Conservation (phyloP, 2,797 vertebrate genomes). For the Dermochelys coriacea region DNA sequence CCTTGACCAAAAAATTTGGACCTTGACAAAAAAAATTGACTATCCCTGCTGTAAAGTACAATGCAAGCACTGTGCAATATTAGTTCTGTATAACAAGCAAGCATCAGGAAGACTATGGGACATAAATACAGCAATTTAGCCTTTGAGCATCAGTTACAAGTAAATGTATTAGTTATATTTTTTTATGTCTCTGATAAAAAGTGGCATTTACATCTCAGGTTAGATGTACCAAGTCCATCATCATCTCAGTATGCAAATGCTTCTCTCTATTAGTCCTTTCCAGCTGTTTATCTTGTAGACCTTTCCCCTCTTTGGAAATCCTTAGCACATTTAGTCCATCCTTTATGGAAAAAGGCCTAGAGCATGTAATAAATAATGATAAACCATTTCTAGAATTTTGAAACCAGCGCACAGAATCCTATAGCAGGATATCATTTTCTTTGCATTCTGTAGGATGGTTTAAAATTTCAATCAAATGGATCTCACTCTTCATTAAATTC, state of each 20-base stretch:
- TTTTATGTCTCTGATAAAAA: slow-evolving; percentile 43
- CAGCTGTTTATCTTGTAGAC: neutral
- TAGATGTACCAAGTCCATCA: neutral
- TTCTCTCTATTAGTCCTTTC: slow-evolving; percentile 25
- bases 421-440: slow-evolving; percentile 45
- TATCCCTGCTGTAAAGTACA: slow-evolving; percentile 21
- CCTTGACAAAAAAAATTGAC: too few species aligned
- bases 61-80: neutral
- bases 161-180: slow-evolving; percentile 7
- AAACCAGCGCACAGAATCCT: slow-evolving; percentile 30
- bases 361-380: slow-evolving; percentile 9
- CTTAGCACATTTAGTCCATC: neutral
- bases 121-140: neutral
- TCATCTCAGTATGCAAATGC: slow-evolving; percentile 42
- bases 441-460: slow-evolving; percentile 22
- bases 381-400: slow-evolving; percentile 9
- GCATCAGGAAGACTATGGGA: neutral
- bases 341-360: slow-evolving; percentile 25
- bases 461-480: slow-evolving; percentile 26
- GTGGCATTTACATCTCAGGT: neutral
- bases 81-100: slow-evolving; percentile 16
- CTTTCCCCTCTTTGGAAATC: slow-evolving; percentile 17
- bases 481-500: neutral
- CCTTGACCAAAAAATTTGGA: too few species aligned
- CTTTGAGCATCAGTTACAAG: slow-evolving; percentile 14